A percentile compares a stretch with the other conserved stretches of the same genome.
Evolutionary conservation across 2,113 vertebrate species (phyloP).

Genomic region (Eubucco bourcierii): DNA sequence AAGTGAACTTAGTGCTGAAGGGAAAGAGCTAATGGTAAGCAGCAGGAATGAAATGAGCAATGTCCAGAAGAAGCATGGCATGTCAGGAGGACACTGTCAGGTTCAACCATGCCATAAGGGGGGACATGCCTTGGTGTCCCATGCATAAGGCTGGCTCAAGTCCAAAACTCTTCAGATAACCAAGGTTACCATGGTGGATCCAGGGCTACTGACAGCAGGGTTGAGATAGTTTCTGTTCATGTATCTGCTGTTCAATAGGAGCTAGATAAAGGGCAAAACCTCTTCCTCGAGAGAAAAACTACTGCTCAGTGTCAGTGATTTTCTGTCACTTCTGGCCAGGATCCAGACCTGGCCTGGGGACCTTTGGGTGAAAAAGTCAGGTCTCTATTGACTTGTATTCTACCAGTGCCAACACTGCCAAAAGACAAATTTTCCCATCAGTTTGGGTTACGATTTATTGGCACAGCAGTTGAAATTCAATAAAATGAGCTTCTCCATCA

Average conservation of each 20-base stretch:
- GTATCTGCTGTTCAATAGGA: neutral
- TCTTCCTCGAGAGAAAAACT: neutral
- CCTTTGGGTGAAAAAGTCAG: neutral
- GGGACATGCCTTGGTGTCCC: neutral
- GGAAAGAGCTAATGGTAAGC: neutral
- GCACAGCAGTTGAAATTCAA: neutral
- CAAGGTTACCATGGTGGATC: neutral
- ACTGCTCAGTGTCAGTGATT: neutral
- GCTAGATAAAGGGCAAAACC: neutral
- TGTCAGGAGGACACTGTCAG: neutral
- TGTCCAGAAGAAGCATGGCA: accelerated
- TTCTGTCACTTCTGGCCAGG: conserved; percentile 36
- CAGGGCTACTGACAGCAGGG: neutral
- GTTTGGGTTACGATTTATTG: conserved; percentile 11
- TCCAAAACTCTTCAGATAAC: neutral
- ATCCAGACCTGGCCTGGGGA: neutral
- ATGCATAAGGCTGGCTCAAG: neutral
- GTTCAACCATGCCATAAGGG: neutral
- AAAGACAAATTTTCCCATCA: neutral
- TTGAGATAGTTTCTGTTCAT: neutral
- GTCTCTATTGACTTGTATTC: conserved; percentile 25
- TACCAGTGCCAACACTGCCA: neutral
- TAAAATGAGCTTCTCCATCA: neutral
- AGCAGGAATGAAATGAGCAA: neutral
- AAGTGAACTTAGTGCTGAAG: neutral